A percentile compares a stretch with the other conserved stretches of the same genome.
These are phyloP conservation scores for Turritopsis rubra DNA, from an alignment of 30 jellyfish, hydroid and myxozoan genomes.

Conservation along the genomic window DNA sequence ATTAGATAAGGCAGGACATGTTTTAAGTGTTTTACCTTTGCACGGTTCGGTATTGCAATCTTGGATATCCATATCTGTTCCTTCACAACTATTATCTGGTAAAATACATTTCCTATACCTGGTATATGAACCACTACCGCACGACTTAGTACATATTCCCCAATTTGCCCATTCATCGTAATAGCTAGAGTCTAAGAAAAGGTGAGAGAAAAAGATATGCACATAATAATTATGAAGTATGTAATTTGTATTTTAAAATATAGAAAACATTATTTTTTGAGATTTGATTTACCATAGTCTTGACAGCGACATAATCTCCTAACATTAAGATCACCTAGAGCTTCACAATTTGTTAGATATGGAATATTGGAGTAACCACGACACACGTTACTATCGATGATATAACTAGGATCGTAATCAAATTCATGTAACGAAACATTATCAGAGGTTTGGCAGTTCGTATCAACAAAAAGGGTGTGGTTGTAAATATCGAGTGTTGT, in stretches of 20 bases:
- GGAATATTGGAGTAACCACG: background rate
- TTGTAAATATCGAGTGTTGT: background rate
- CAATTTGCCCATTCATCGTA: constrained; percentile 11
- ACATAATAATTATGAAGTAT: background rate
- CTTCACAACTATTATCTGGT: background rate
- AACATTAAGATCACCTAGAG: background rate
- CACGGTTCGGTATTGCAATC: constrained; percentile 9
- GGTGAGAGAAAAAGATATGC: background rate
- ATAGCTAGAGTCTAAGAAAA: background rate
- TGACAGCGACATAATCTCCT: background rate
- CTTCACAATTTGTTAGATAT: background rate
- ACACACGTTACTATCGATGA: background rate
- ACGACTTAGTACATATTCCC: constrained; percentile 7
- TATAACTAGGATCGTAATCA: background rate
- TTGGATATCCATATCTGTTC: background rate
- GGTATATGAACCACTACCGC: background rate
- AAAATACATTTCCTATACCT: constrained; percentile 1
- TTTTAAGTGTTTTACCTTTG: background rate
- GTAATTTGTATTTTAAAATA: too few relatives aligned
- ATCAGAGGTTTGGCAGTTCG: background rate
- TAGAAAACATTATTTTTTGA: background rate
- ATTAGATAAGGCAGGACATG: background rate
- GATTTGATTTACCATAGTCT: background rate
- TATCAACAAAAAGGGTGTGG: background rate
- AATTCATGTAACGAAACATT: background rate